Percentiles rank a stretch among this genome's conserved stretches.
Evolutionary conservation across 2,888 invertebrate genomes (phyloP).

Genomic region (Carcina quercana): DNA sequence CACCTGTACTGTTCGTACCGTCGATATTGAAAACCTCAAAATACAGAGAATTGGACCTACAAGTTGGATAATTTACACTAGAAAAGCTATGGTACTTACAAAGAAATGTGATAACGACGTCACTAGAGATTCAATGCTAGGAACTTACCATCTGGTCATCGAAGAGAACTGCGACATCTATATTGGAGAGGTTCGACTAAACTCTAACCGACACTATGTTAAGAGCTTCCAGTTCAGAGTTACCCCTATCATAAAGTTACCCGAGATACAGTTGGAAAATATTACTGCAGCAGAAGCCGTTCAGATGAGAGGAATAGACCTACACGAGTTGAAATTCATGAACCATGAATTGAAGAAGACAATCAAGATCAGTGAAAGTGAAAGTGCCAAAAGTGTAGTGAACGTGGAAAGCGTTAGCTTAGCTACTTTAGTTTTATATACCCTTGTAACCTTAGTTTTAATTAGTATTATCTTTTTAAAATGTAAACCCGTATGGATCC

Average conservation of each 20-base stretch:
- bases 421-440: not conserved
- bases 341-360: not conserved
- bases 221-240: not conserved
- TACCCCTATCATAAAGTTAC: not conserved
- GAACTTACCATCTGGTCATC: not conserved
- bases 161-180: not conserved
- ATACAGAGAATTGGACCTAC: not conserved
- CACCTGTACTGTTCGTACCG: not conserved
- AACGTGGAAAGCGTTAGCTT: not conserved
- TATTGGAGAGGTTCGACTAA: not conserved
- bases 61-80: not conserved
- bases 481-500: no score
- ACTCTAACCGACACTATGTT: not conserved
- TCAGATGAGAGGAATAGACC: not conserved
- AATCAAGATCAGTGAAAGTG: no score
- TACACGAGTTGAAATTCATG: not conserved
- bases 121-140: not conserved
- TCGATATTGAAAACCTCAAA: not conserved
- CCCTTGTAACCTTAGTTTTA: not conserved
- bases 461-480: not conserved
- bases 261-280: not conserved
- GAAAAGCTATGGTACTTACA: not conserved
- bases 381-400: not conserved
- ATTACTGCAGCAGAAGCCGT: not conserved
- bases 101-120: not conserved